These are phyloP conservation scores for Bathynomus jamesi DNA, from an alignment of 1,140 invertebrate species.

Conservation along the genomic window DNA sequence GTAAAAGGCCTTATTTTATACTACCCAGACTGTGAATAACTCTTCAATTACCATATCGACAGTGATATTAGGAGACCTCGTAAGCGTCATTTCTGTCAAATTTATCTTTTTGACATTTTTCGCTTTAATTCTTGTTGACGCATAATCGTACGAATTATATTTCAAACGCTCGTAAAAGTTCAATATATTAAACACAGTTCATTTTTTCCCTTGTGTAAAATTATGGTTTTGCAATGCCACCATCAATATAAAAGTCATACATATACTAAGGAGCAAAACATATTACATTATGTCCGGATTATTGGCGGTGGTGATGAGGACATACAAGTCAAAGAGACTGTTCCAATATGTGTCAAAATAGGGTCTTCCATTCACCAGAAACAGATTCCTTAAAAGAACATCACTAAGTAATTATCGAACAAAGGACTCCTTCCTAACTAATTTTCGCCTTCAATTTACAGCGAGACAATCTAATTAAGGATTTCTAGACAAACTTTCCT, in stretches of 20 bases:
- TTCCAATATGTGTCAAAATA: conserved; percentile 49
- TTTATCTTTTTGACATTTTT: no score
- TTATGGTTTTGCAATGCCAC: background rate
- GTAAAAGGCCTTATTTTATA: no score
- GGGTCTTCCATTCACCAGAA: conserved; percentile 43
- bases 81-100: no score
- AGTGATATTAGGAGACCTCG: no score
- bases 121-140: background rate
- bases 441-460: background rate
- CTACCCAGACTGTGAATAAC: no score
- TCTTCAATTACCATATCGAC: no score
- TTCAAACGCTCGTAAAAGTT: no score
- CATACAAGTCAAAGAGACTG: conserved; percentile 49
- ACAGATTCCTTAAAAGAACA: conserved; percentile 35
- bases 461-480: background rate
- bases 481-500: background rate
- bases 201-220: background rate
- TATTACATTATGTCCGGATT: conserved; percentile 52
- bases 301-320: conserved; percentile 52
- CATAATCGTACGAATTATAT: no score
- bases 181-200: no score
- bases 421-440: no score
- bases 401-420: no score
- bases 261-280: background rate
- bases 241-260: background rate